These are phyloP conservation scores for Paraescarpia echinospica DNA, from an alignment of 1,140 invertebrate genomes.

Conservation along the genomic window DNA sequence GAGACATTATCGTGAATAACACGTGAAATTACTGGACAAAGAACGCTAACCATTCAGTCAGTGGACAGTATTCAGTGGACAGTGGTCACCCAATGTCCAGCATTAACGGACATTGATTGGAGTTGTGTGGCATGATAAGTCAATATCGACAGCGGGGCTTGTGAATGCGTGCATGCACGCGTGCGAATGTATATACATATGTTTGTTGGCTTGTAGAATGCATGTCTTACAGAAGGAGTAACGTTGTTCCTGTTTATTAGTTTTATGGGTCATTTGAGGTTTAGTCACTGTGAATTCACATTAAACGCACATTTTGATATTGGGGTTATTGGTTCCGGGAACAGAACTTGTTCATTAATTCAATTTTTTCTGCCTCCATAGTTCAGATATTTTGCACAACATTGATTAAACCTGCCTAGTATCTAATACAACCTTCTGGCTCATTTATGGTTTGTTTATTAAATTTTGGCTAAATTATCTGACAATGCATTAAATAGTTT, in stretches of 20 bases:
- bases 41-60: background rate
- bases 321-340: too few species aligned
- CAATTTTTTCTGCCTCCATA: too few species aligned
- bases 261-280: background rate
- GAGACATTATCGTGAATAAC: background rate
- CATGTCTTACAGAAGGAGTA: background rate
- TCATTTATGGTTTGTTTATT: too few species aligned
- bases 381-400: too few species aligned
- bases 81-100: background rate
- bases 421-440: too few species aligned
- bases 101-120: background rate
- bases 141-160: background rate
- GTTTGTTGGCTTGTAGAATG: background rate
- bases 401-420: too few species aligned
- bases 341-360: too few species aligned
- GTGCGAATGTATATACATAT: background rate
- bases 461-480: too few species aligned
- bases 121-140: background rate
- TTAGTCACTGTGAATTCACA: background rate
- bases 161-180: background rate
- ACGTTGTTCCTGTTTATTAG: background rate
- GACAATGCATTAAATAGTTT: too few species aligned
- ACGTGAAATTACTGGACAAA: background rate
- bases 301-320: background rate
- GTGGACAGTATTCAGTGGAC: too few species aligned